Conservation (phyloP, 2,797 vertebrate genomes). For the Poeciliopsis turneri region DNA sequence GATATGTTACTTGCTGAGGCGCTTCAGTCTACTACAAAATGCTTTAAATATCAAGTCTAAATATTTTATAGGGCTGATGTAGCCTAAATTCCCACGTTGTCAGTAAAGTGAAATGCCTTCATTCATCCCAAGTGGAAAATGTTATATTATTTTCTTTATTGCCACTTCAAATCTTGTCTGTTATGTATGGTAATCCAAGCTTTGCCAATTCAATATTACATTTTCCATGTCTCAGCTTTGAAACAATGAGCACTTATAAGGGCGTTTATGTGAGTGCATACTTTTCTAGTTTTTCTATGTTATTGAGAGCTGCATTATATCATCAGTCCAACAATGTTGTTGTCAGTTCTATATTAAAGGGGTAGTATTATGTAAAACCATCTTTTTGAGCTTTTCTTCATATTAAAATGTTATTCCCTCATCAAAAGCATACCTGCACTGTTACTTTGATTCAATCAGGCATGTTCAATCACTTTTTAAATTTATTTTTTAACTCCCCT, state of each 20-base stretch:
- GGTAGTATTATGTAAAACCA: too few relatives aligned
- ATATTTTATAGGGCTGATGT: not conserved
- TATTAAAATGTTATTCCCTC: too few relatives aligned
- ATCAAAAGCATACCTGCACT: too few relatives aligned
- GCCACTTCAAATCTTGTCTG: not conserved
- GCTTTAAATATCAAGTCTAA: not conserved
- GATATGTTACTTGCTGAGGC: not conserved
- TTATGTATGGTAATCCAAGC: not conserved
- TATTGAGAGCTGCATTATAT: not conserved
- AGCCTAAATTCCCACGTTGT: not conserved
- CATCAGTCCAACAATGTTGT: not conserved
- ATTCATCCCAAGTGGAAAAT: constrained; percentile 1
- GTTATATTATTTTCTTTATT: not conserved
- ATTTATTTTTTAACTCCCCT: not conserved
- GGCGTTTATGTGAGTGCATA: not conserved
- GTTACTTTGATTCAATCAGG: too few relatives aligned
- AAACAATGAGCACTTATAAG: not conserved
- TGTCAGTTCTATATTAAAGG: not conserved
- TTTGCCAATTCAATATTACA: not conserved
- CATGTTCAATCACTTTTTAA: too few relatives aligned
- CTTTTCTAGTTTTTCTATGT: not conserved
- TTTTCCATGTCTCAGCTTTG: not conserved
- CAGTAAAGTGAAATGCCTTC: constrained; percentile 1
- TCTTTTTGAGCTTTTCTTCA: too few relatives aligned
- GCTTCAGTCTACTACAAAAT: not conserved